These are phyloP conservation scores for Cephus cinctus DNA, from an alignment of 1,140 invertebrate genomes.

Conservation along the genomic window DNA sequence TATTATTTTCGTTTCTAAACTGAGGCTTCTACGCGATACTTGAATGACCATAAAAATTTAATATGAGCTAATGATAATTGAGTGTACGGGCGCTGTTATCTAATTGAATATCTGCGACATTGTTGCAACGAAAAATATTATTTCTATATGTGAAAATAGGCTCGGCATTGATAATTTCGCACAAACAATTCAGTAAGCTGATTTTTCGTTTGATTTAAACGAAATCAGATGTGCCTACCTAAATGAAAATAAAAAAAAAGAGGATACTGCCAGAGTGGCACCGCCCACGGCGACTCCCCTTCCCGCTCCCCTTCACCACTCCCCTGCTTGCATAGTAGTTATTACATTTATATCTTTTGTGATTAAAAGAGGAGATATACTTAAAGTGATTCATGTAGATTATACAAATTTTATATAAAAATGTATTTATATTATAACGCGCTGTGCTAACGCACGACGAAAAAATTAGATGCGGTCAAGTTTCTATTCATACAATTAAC, in stretches of 20 bases:
- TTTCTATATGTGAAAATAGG: slow-evolving; percentile 16
- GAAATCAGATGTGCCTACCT: slow-evolving; percentile 18
- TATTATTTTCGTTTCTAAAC: too few species aligned
- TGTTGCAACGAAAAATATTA: slow-evolving; percentile 19
- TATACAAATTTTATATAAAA: slow-evolving; percentile 48
- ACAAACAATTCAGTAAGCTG: slow-evolving; percentile 14
- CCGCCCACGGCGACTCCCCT: too few species aligned
- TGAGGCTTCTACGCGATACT: too few species aligned
- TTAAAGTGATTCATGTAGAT: slow-evolving; percentile 46
- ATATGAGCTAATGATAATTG: too few species aligned
- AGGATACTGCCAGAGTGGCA: slow-evolving; percentile 39
- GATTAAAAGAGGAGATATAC: slow-evolving; percentile 42
- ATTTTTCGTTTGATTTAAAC: slow-evolving; percentile 19
- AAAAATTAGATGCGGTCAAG: slow-evolving; percentile 39
- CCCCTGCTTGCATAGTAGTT: slow-evolving; percentile 35
- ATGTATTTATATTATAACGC: slow-evolving; percentile 42
- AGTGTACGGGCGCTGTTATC: too few species aligned
- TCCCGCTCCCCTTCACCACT: too few species aligned
- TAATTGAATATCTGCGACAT: too few species aligned
- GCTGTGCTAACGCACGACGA: slow-evolving; percentile 29
- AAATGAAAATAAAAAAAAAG: too few species aligned
- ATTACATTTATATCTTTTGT: slow-evolving; percentile 45
- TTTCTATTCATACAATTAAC: slow-evolving; percentile 44
- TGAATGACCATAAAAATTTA: too few species aligned
- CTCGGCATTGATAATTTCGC: too few species aligned